A percentile compares a stretch with the other conserved stretches of the same genome.
These are phyloP conservation scores for Polietes domitor DNA, from an alignment of 2,888 invertebrate species.

Conservation along the genomic window DNA sequence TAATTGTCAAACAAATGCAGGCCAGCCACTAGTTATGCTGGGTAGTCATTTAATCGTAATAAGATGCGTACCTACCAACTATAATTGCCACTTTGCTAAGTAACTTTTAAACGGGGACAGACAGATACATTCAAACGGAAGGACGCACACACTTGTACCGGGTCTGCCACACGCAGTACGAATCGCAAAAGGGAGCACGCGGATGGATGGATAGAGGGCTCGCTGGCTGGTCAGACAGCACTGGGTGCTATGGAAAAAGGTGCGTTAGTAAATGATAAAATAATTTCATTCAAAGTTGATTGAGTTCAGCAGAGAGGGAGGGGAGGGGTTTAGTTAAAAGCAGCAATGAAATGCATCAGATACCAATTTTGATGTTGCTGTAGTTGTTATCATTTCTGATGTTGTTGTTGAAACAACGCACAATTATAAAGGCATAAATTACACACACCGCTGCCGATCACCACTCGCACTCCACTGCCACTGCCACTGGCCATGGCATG, in stretches of 20 bases:
- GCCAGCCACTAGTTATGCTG: background rate
- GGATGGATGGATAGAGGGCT: background rate
- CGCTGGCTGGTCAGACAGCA: too few relatives aligned
- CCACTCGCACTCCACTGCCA: background rate
- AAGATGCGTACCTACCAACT: slow-evolving; percentile 14
- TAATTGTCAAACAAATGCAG: too few relatives aligned
- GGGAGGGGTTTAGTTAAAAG: background rate
- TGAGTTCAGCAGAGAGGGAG: background rate
- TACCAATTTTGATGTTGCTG: slow-evolving; percentile 35
- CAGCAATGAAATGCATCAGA: slow-evolving; percentile 8
- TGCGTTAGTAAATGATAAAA: slow-evolving; percentile 52
- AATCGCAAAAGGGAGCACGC: background rate
- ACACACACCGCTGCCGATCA: slow-evolving; percentile 26
- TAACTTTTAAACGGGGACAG: slow-evolving; percentile 26
- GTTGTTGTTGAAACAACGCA: slow-evolving; percentile 46
- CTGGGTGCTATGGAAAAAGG: slow-evolving; percentile 36
- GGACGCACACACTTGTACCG: background rate
- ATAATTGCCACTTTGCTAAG: slow-evolving; percentile 49
- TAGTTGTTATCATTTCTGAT: slow-evolving; percentile 38
- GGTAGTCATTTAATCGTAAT: background rate
- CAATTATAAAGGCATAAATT: slow-evolving; percentile 51
- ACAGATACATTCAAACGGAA: background rate
- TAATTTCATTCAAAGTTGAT: slow-evolving; percentile 47
- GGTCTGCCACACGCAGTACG: slow-evolving; percentile 1
- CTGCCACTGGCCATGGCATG: background rate